These are phyloP conservation scores for Conistra vaccinii DNA, from an alignment of 2,888 invertebrate species.

Conservation along the genomic window DNA sequence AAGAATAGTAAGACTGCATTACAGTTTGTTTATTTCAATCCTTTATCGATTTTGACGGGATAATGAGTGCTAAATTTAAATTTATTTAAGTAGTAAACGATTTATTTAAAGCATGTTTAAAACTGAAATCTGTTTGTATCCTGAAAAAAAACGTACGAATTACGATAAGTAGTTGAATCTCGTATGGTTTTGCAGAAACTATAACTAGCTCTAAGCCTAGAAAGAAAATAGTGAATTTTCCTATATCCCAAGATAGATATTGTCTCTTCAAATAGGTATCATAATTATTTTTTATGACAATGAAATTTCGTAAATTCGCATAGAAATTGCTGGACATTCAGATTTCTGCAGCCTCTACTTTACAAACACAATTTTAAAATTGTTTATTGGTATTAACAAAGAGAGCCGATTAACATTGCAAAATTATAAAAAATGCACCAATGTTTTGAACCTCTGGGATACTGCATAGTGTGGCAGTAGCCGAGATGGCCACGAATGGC, in stretches of 20 bases:
- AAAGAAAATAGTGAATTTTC: not conserved
- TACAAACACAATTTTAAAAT: not conserved
- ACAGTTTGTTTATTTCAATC: not conserved
- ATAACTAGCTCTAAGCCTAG: not conserved
- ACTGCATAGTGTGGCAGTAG: constrained; percentile 59
- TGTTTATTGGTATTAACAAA: not conserved
- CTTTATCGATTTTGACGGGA: not conserved
- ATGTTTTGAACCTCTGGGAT: constrained; percentile 67
- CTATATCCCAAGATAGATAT: not conserved
- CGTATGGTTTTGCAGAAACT: not conserved
- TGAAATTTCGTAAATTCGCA: not conserved
- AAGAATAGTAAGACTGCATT: not conserved
- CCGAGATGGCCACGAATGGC: constrained; percentile 61
- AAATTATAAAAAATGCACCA: constrained; percentile 7
- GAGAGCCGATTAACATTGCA: not conserved
- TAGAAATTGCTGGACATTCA: not conserved
- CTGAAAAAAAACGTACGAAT: not conserved
- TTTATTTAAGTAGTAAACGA: not conserved
- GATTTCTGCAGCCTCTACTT: not conserved
- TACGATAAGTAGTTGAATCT: not conserved
- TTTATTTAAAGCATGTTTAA: too few species aligned
- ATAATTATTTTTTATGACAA: too few species aligned
- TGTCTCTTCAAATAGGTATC: not conserved
- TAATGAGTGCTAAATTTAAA: not conserved
- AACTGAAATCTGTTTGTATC: too few species aligned